Base-by-base conservation (phyloP, 1,140 invertebrate species). In the Magallana gigas region DNA sequence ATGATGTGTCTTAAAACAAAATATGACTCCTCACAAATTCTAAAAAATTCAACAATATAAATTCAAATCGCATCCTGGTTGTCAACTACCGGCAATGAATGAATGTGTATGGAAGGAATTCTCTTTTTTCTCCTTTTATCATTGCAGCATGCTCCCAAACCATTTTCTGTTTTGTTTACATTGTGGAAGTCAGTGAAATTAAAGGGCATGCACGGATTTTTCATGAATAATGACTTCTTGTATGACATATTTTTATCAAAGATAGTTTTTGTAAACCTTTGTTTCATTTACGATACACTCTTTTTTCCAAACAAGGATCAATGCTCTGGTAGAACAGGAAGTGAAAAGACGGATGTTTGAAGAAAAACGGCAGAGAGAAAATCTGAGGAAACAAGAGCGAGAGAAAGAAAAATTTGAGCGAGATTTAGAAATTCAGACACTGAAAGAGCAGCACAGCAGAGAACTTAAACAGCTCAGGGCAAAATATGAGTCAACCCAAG, bases 291-390 rank as follows among this genome's bases (percentile, higher is more conserved):
- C 36, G 23, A 23, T 23, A 23, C 23, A 23, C 23, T 23, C 60
- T 86, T 60, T 86, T 91, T 29, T 82, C 36, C 36, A 48, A 48
- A 48, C 36, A 48, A 94, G 93, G 82, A 93, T 95, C 36, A 94
- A 94, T 83, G 90, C 89, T 57, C 88, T 95, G 18, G 94, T 95
- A 18, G 95, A 95, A 86, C 93, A 94, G 58, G 94, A 95, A 91
- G 94, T 95, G 14, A 94, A 95, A 84, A 88, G 94, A 64, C 90
- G 94, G 64, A 91, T 95, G 87, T 92, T 94, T 89, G 94, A 95
- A 82, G 94, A 95, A 85, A 94, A 94, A 90, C 88, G 92, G 48
- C 90, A 93, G 82, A 68, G 94, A 82, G 94, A 94, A 88, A 90
- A 91, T 23, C 90, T 90, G 57, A 88, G 93, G 29, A 90, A 91